A percentile compares a stretch with the other conserved stretches of the same genome.
Conservation (phyloP, 2,888 invertebrate species). For the Gandaritis pyraliata region DNA sequence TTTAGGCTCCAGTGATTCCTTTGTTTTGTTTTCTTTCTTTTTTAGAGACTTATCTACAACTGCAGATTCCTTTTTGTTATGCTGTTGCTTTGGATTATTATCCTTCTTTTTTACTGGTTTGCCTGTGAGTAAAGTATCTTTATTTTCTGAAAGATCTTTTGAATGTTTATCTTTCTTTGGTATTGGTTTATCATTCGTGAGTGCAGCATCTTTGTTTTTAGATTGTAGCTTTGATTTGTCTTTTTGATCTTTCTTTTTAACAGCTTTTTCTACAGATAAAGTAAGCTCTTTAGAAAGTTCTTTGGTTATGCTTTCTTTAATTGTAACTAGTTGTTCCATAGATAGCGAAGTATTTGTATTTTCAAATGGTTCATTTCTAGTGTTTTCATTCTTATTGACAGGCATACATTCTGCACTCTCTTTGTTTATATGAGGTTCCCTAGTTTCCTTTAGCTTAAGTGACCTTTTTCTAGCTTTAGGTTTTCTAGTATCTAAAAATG, state of each 20-base stretch:
- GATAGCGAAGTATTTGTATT: slow-evolving; percentile 18
- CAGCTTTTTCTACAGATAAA: slow-evolving; percentile 1
- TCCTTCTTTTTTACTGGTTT: slow-evolving; percentile 28
- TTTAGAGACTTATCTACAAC: slow-evolving; percentile 11
- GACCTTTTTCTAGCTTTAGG: slow-evolving; percentile 51
- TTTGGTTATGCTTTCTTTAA: slow-evolving; percentile 13
- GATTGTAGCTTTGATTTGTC: slow-evolving; percentile 31
- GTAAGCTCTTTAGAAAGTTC: not conserved
- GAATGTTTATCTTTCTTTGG: slow-evolving; percentile 29
- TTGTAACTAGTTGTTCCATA: slow-evolving; percentile 20
- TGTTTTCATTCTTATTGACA: slow-evolving; percentile 15
- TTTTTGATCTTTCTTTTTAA: slow-evolving; percentile 25
- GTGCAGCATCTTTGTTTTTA: slow-evolving; percentile 40
- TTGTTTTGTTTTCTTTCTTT: slow-evolving; percentile 22
- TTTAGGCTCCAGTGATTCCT: slow-evolving; percentile 9
- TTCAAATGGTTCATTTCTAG: slow-evolving; percentile 2
- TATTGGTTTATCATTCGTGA: slow-evolving; percentile 17
- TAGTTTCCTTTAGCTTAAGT: slow-evolving; percentile 45
- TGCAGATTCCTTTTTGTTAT: slow-evolving; percentile 8
- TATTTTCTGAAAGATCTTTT: slow-evolving; percentile 38
- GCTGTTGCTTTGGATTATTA: slow-evolving; percentile 16
- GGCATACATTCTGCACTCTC: slow-evolving; percentile 1
- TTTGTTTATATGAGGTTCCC: slow-evolving; percentile 44
- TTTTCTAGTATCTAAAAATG: slow-evolving; percentile 44
- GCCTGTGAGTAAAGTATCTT: slow-evolving; percentile 21